Evolutionary conservation across 2,113 vertebrate genomes (phyloP).

Genomic region (Galemys pyrenaicus): DNA sequence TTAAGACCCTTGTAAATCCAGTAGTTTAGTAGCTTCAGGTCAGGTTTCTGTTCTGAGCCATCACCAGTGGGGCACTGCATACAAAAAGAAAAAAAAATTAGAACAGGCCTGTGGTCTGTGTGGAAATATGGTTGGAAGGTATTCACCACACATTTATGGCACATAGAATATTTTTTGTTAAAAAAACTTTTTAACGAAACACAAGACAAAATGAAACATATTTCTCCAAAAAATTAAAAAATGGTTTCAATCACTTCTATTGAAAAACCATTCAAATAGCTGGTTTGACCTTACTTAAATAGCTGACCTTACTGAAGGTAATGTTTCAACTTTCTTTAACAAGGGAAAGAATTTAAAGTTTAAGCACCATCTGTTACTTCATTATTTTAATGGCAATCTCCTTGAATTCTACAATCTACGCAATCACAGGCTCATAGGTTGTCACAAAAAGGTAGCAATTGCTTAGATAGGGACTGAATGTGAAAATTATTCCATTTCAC

Average conservation of each 20-base stretch:
- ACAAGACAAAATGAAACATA: slow-evolving; percentile 76
- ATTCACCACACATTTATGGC: slow-evolving; percentile 54
- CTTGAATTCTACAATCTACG: slow-evolving; percentile 42
- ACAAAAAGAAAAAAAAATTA: slow-evolving; percentile 11
- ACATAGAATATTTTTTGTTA: slow-evolving; percentile 48
- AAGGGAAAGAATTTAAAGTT: slow-evolving; percentile 72
- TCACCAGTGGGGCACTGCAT: neutral
- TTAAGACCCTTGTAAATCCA: slow-evolving; percentile 3
- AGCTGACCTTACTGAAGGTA: slow-evolving; percentile 57
- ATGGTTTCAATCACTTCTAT: slow-evolving; percentile 60
- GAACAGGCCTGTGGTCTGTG: neutral
- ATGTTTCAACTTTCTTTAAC: slow-evolving; percentile 63
- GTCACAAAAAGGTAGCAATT: slow-evolving; percentile 39
- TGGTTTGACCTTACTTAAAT: neutral
- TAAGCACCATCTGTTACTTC: slow-evolving; percentile 62
- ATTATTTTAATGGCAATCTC: slow-evolving; percentile 63
- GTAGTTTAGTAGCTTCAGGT: neutral
- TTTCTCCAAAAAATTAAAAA: slow-evolving; percentile 30
- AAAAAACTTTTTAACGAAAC: slow-evolving; percentile 73
- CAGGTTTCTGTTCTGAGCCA: slow-evolving; percentile 39
- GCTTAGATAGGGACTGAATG: slow-evolving; percentile 10
- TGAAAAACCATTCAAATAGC: slow-evolving; percentile 65
- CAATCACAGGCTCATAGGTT: neutral
- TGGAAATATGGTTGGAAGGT: slow-evolving; percentile 58
- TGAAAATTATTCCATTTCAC: neutral